Evolutionary conservation across 1,140 invertebrate species (phyloP).

Genomic region (Drosophila pseudoananassae): DNA sequence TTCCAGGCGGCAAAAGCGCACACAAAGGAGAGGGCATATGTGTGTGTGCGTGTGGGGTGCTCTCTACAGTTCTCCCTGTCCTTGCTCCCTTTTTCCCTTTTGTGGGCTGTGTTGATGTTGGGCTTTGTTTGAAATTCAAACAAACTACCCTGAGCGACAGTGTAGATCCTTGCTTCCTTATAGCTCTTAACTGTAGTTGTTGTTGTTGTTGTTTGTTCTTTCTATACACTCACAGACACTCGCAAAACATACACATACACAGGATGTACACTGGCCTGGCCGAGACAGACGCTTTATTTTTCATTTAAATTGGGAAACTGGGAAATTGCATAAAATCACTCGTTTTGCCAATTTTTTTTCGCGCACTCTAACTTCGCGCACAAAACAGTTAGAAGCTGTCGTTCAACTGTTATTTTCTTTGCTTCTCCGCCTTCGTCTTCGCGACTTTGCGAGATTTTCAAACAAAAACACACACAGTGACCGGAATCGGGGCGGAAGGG

Average conservation of each 20-base stretch:
- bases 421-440: constrained; percentile 32
- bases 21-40: constrained; percentile 41
- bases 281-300: constrained; percentile 54
- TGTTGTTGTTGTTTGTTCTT: constrained; percentile 55
- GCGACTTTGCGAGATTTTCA: constrained; percentile 36
- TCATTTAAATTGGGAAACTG: constrained; percentile 14
- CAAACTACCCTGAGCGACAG: constrained; percentile 73
- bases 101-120: constrained; percentile 36
- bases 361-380: constrained; percentile 38
- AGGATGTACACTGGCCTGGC: constrained; percentile 29
- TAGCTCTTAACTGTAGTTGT: background rate
- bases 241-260: constrained; percentile 12
- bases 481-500: constrained; percentile 7
- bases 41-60: constrained; percentile 38
- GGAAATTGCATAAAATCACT: constrained; percentile 63
- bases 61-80: constrained; percentile 35
- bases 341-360: constrained; percentile 24
- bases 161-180: constrained; percentile 60
- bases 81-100: constrained; percentile 16
- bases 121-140: constrained; percentile 68
- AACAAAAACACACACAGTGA: constrained; percentile 55
- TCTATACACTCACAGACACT: constrained; percentile 59
- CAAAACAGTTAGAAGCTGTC: constrained; percentile 59
- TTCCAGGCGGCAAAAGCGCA: constrained; percentile 51
- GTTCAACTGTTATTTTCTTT: constrained; percentile 48